Conservation (phyloP, 2,797 vertebrate genomes). For the Rhabdomys pumilio region DNA sequence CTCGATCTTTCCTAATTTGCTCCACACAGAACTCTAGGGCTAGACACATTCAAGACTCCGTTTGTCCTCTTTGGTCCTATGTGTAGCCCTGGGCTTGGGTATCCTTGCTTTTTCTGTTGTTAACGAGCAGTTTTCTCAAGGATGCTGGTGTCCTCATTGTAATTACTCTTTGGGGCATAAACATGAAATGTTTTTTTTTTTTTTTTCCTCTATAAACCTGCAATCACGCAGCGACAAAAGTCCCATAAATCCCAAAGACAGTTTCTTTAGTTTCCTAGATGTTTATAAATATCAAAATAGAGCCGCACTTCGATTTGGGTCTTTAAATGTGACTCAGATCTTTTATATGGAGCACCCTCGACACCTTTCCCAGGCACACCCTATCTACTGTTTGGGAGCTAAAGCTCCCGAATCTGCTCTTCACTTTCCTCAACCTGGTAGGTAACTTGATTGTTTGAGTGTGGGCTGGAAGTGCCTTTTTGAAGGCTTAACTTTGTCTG, state of each 20-base stretch:
- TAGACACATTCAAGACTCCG: background rate
- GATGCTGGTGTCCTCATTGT: background rate
- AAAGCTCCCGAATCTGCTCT: background rate
- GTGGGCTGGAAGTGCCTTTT: background rate
- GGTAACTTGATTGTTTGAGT: background rate
- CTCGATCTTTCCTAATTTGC: slow-evolving; percentile 51
- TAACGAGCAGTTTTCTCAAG: background rate
- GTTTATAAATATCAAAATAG: slow-evolving; percentile 33
- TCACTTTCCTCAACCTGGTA: background rate
- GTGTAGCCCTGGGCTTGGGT: background rate
- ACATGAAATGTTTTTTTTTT: background rate
- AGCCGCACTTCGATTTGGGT: slow-evolving; percentile 12
- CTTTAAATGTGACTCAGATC: slow-evolving; percentile 15
- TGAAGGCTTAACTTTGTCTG: slow-evolving; percentile 25
- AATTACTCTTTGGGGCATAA: slow-evolving; percentile 21
- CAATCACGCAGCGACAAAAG: background rate
- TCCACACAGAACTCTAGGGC: slow-evolving; percentile 6
- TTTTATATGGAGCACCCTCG: background rate
- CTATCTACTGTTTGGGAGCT: background rate
- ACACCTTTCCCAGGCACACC: background rate
- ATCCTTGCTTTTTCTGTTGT: slow-evolving; percentile 17
- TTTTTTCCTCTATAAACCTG: slow-evolving; percentile 10
- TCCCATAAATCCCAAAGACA: slow-evolving; percentile 29
- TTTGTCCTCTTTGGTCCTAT: slow-evolving; percentile 1
- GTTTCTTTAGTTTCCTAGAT: slow-evolving; percentile 28